Evolutionary conservation across 2,888 invertebrate species (phyloP).

Genomic region (Leptinotarsa juncta): DNA sequence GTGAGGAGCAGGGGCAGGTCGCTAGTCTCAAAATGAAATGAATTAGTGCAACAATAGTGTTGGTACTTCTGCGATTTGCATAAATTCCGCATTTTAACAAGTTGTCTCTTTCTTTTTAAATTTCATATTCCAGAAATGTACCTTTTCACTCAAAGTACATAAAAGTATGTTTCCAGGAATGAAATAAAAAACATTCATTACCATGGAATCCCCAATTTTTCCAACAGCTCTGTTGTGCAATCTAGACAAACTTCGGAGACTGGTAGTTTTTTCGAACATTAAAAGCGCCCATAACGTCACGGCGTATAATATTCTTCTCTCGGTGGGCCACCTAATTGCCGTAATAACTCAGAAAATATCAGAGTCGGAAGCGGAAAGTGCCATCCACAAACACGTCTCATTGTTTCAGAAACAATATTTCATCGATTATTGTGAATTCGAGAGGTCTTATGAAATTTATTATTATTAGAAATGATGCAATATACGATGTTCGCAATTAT

Average conservation of each 20-base stretch:
- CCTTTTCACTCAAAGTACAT: no score
- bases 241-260: background rate
- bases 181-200: background rate
- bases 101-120: no score
- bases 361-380: slow-evolving; percentile 11
- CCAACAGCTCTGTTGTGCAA: slow-evolving; percentile 6
- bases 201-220: background rate
- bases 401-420: slow-evolving; percentile 19
- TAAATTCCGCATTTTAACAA: no score
- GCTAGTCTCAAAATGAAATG: no score
- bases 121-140: no score
- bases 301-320: slow-evolving; percentile 20
- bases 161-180: no score
- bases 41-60: no score
- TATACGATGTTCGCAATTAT: background rate
- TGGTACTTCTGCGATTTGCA: no score
- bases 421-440: slow-evolving; percentile 21
- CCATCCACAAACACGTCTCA: slow-evolving; percentile 21
- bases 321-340: slow-evolving; percentile 23
- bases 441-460: slow-evolving; percentile 2
- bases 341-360: slow-evolving; percentile 21
- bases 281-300: slow-evolving; percentile 20
- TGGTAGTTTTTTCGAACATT: slow-evolving; percentile 8
- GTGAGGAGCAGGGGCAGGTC: no score
- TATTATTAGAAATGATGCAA: slow-evolving; percentile 8